phyloP scores from a whole-genome alignment of 2,797 vertebrate species.

The Hafferia zeledoni region DNA sequence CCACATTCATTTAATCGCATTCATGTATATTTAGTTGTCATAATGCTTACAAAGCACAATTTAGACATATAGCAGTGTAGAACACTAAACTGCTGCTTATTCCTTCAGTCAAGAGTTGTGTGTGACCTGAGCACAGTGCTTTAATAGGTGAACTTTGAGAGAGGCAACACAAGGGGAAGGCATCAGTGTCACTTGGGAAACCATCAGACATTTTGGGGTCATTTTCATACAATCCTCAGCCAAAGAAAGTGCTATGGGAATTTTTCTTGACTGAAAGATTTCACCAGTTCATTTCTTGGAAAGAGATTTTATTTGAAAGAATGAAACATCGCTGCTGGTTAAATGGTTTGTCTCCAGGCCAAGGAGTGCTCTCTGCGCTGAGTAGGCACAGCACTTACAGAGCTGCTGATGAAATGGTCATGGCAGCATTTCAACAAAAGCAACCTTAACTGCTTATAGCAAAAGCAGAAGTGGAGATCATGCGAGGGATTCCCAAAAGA shows the following conservation, averaged over 20 bases:
- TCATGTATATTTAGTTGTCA: not conserved
- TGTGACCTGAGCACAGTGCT: not conserved
- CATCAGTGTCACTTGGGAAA: not conserved
- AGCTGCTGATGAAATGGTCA: conserved; percentile 24
- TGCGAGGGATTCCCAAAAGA: not conserved
- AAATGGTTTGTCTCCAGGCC: conserved; percentile 12
- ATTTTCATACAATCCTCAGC: not conserved
- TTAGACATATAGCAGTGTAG: not conserved
- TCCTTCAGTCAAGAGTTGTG: not conserved
- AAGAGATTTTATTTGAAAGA: conserved; percentile 2
- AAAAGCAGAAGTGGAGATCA: not conserved
- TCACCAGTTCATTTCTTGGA: not conserved
- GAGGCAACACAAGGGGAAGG: not conserved
- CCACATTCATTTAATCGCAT: not conserved
- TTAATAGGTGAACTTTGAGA: not conserved
- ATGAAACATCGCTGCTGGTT: not conserved
- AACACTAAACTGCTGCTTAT: not conserved
- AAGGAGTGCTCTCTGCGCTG: not conserved
- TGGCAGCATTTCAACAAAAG: conserved; percentile 27
- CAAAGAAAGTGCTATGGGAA: not conserved
- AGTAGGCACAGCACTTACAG: conserved; percentile 16
- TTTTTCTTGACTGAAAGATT: not conserved
- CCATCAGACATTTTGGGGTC: not conserved
- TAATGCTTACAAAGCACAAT: not conserved
- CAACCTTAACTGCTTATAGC: not conserved